Evolutionary conservation across 23 tunicate species (phyloP), one percentile per base, ranked within the genome.

Genomic region (Ascidia mentula): DNA sequence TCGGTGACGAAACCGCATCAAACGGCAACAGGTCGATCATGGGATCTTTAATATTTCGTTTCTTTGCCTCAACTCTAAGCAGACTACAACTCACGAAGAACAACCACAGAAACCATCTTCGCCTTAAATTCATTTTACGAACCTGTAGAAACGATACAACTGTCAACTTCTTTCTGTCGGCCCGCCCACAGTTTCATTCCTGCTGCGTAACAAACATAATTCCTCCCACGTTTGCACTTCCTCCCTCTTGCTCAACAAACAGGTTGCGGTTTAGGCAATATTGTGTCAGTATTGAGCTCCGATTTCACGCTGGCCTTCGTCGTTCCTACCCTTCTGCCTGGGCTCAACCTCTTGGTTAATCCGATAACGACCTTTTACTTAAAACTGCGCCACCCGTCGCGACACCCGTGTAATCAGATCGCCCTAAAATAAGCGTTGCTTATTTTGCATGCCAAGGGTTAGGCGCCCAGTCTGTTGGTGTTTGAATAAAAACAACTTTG

Each of bases 191-290:
- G n/a, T n/a, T n/a, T n/a, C n/a, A 20, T 53, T 53, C 13, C 22
- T 26, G 12, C 2, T 26, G 24, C 7, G 65, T 53, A 3, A 20
- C 65, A 42, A 28, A 6, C 28, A 53, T 28, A 20, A 53, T 53
- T 53, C 13, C 24, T 53, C 65, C 28, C 65, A n/a, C n/a, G n/a
- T n/a, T n/a, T n/a, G n/a, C n/a, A n/a, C n/a, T n/a, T n/a, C n/a
- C n/a, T n/a, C n/a, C 28, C 22, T 9, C 24, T 53, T 53, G 24
- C 65, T 53, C 24, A 53, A 9, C 65, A 6, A 53, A 26, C 28
- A 20, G 65, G 65, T 9, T 53, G 65, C 65, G 65, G 65, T 53
- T 53, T 53, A n/a, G 65, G 65, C 65, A 53, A 53, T 53, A 53
- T 53, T 28, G 22, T 53, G 13, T 20, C 65, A 53, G 24, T 53